phyloP scores from a whole-genome alignment of 2,888 invertebrate genomes.

The Drosophila nr. fundita region DNA sequence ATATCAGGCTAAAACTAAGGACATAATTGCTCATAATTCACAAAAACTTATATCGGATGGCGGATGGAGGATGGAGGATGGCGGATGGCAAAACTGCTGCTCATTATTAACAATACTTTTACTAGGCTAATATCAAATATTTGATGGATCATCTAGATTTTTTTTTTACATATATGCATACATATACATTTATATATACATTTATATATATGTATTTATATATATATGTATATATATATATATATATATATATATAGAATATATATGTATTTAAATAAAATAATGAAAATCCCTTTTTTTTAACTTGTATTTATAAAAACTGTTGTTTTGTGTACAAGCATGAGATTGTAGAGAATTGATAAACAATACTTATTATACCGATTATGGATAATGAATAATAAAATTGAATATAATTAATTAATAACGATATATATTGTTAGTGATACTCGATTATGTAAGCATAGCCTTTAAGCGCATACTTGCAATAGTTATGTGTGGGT shows the following conservation, averaged over 20 bases:
- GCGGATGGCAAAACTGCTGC: constrained; percentile 24
- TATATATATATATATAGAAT: constrained; percentile 5
- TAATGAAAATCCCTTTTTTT: constrained; percentile 47
- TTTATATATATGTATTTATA: constrained; percentile 12
- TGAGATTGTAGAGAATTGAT: constrained; percentile 68
- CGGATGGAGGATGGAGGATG: not conserved
- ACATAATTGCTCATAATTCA: constrained; percentile 63
- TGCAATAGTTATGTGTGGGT: constrained; percentile 39
- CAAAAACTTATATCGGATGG: constrained; percentile 8
- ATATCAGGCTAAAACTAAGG: constrained; percentile 51
- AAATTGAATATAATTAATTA: constrained; percentile 44
- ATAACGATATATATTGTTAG: constrained; percentile 76
- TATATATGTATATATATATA: constrained; percentile 22
- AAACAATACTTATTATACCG: constrained; percentile 22
- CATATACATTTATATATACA: constrained; percentile 21
- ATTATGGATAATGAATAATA: constrained; percentile 32
- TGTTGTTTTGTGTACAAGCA: constrained; percentile 73
- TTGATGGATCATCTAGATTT: constrained; percentile 77
- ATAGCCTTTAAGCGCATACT: constrained; percentile 66
- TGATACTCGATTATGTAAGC: constrained; percentile 77
- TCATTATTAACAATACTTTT: constrained; percentile 60
- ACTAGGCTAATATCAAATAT: constrained; percentile 75
- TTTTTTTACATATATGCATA: constrained; percentile 50
- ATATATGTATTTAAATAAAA: constrained; percentile 15
- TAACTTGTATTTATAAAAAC: constrained; percentile 68